phyloP scores from a whole-genome alignment of 2,113 vertebrate species.

The Brachyistius frenatus region DNA sequence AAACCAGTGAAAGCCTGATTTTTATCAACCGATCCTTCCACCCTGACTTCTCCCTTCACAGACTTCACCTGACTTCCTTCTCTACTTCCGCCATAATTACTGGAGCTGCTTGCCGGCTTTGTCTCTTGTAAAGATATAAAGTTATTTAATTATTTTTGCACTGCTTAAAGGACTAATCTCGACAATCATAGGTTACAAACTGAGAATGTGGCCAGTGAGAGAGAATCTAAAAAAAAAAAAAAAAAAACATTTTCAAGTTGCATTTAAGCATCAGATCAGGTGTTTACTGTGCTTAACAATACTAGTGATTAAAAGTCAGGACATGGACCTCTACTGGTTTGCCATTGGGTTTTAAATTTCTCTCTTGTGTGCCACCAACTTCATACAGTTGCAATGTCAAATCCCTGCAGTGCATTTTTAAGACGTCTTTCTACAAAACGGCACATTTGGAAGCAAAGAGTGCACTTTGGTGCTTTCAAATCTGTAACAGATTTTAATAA shows the following conservation, averaged over 20 bases:
- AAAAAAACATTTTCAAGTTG: too few species aligned
- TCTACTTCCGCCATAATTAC: not conserved
- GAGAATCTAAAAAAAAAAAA: too few species aligned
- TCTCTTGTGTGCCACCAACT: not conserved
- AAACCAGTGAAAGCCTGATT: not conserved
- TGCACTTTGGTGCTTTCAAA: constrained; percentile 45
- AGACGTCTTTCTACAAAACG: not conserved
- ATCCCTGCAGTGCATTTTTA: not conserved
- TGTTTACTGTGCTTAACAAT: too few species aligned
- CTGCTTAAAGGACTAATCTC: not conserved
- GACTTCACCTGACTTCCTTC: not conserved
- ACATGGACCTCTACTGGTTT: too few species aligned
- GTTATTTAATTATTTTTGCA: too few species aligned
- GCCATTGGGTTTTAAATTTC: not conserved
- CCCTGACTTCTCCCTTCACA: not conserved
- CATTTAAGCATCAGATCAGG: too few species aligned
- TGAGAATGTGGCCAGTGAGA: not conserved
- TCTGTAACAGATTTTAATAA: constrained; percentile 70
- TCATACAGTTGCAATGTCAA: not conserved
- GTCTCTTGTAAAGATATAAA: too few species aligned
- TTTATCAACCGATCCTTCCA: not conserved
- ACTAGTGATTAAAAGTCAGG: too few species aligned
- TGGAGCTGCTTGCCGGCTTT: too few species aligned
- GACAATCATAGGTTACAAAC: not conserved
- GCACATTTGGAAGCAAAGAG: constrained; percentile 4